A percentile compares a stretch with the other conserved stretches of the same genome.
phyloP scores from a whole-genome alignment of 2,888 invertebrate genomes.

The Epinotia ramella region DNA sequence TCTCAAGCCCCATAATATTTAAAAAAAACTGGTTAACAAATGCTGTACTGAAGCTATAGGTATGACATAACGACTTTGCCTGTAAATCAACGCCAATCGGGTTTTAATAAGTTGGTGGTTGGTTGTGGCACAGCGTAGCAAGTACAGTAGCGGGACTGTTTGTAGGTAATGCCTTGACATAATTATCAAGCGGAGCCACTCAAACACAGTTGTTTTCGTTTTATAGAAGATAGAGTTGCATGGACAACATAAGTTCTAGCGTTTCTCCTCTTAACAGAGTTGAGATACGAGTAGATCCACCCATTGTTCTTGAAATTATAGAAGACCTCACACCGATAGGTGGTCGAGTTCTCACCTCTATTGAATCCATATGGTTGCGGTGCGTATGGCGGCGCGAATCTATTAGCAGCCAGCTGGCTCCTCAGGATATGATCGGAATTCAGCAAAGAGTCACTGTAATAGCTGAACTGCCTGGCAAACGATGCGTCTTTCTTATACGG shows the following conservation, averaged over 20 bases:
- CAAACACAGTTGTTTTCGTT: not conserved
- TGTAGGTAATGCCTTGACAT: too few relatives aligned
- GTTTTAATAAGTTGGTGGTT: too few relatives aligned
- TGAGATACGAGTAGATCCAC: too few relatives aligned
- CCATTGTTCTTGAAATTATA: not conserved
- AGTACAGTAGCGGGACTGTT: too few relatives aligned
- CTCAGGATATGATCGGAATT: conserved; percentile 70
- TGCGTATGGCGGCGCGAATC: conserved; percentile 67
- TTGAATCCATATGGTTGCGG: conserved; percentile 73
- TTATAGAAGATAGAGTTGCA: not conserved
- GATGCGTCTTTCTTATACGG: conserved; percentile 65
- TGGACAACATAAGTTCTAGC: not conserved
- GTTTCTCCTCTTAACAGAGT: not conserved
- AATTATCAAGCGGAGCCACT: too few relatives aligned
- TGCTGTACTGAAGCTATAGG: too few relatives aligned
- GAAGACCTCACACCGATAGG: not conserved
- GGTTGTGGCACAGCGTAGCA: too few relatives aligned
- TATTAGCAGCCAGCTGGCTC: conserved; percentile 69
- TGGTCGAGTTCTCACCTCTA: conserved; percentile 62
- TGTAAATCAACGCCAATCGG: too few relatives aligned
- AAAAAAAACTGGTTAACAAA: too few relatives aligned
- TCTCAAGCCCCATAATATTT: too few relatives aligned
- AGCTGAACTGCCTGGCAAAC: conserved; percentile 57
- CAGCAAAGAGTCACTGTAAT: conserved; percentile 71
- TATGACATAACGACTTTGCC: too few relatives aligned